These are phyloP conservation scores for Rhegmatorhina hoffmannsi DNA, from an alignment of 2,113 vertebrate genomes.

Conservation along the genomic window DNA sequence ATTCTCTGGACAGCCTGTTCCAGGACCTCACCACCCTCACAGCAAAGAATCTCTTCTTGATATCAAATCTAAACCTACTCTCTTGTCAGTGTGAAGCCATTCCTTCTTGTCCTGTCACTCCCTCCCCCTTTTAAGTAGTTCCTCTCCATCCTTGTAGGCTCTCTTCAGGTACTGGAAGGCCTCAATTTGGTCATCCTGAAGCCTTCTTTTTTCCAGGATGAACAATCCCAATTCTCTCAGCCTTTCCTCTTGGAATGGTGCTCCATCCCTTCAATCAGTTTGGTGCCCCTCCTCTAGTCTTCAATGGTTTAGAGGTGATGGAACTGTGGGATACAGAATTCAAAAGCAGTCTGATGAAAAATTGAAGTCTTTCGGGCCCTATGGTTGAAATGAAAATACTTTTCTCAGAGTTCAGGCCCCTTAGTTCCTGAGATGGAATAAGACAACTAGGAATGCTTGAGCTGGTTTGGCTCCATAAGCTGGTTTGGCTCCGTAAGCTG, in stretches of 20 bases:
- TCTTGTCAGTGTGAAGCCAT: neutral
- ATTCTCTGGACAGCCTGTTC: neutral
- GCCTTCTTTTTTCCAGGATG: neutral
- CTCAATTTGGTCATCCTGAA: neutral
- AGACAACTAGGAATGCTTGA: neutral
- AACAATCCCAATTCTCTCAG: neutral
- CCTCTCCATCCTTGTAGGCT: neutral
- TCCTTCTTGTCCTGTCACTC: neutral
- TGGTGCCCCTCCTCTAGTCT: neutral
- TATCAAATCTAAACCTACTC: neutral
- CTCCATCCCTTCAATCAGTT: neutral
- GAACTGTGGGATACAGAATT: neutral
- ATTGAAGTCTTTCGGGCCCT: neutral
- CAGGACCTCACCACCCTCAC: neutral
- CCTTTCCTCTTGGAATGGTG: neutral
- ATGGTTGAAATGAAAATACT: neutral
- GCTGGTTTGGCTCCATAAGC: neutral
- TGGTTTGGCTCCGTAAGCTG: neutral
- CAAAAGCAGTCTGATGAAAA: neutral
- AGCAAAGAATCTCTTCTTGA: neutral
- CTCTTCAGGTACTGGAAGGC: neutral
- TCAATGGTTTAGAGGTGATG: neutral
- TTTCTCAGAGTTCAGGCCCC: neutral
- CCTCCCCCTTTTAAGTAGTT: neutral
- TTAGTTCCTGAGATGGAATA: neutral